phyloP scores from a whole-genome alignment of 2,113 vertebrate genomes.

The Meleagris gallopavo region DNA sequence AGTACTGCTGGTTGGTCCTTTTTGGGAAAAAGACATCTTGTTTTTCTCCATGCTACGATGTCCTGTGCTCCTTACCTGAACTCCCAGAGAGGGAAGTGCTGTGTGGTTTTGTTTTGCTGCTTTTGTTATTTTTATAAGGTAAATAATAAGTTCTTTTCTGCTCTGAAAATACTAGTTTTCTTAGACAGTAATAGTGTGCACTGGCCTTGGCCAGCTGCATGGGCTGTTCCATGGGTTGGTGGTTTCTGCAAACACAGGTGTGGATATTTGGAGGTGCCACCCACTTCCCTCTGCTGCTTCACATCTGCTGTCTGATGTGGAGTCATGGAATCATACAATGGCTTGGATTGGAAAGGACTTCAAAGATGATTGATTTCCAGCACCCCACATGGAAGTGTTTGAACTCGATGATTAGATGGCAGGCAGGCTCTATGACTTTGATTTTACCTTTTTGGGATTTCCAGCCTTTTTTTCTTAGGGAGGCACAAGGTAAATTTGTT shows the following conservation, averaged over 20 bases:
- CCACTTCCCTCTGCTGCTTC: accelerated
- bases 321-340: no score
- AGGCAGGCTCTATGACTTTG: background rate
- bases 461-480: background rate
- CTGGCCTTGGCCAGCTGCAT: background rate
- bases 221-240: background rate
- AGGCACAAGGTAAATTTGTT: background rate
- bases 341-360: no score
- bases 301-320: accelerated
- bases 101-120: background rate
- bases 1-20: background rate
- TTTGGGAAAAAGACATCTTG: background rate
- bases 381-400: background rate
- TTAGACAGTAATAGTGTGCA: background rate
- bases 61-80: background rate
- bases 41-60: background rate
- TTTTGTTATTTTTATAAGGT: background rate
- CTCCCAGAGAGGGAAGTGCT: background rate
- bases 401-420: accelerated
- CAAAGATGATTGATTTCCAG: no score
- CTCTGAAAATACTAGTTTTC: slow-evolving; percentile 2
- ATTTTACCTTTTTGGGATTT: background rate
- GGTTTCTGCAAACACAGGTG: background rate
- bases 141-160: slow-evolving; percentile 17
- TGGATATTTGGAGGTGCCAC: background rate